A percentile compares a stretch with the other conserved stretches of the same genome.
Evolutionary conservation across 1,140 invertebrate species (phyloP).

Genomic region (Zaprionus tsacasi): DNA sequence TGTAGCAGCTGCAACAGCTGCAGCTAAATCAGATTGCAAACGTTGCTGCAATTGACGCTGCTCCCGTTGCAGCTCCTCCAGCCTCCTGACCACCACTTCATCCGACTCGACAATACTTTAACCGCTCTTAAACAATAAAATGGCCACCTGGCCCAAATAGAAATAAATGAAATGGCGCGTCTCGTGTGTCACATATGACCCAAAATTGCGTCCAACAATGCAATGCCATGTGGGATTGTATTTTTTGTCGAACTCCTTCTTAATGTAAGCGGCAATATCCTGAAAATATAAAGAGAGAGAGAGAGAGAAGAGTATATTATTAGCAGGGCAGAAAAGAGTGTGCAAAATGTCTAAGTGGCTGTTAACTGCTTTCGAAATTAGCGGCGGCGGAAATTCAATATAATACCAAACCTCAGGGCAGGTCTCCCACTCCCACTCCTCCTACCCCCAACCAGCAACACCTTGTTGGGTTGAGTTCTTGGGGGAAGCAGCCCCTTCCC

Average conservation of each 20-base stretch:
- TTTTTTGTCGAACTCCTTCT: conserved; percentile 99
- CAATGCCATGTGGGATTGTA: conserved; percentile 99
- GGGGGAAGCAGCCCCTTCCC: no score
- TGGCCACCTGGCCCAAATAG: conserved; percentile 98
- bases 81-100: conserved; percentile 78
- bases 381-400: conserved; percentile 60
- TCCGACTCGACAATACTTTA: conserved; percentile 86
- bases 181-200: conserved; percentile 98
- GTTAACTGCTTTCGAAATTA: conserved; percentile 68
- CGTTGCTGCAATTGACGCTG: conserved; percentile 29
- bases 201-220: conserved; percentile 97
- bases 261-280: conserved; percentile 99
- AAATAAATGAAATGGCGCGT: conserved; percentile 99
- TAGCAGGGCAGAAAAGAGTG: conserved; percentile 37
- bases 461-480: neutral
- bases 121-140: conserved; percentile 99
- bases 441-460: neutral
- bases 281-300: conserved; percentile 79
- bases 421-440: neutral
- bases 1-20: conserved; percentile 13
- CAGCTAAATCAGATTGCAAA: conserved; percentile 5
- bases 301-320: conserved; percentile 12
- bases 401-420: conserved; percentile 20
- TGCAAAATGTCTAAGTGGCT: conserved; percentile 60
- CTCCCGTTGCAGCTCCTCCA: conserved; percentile 57